These are phyloP conservation scores for Meloidogyne exigua DNA, from an alignment of 1,140 invertebrate genomes.

Conservation along the genomic window DNA sequence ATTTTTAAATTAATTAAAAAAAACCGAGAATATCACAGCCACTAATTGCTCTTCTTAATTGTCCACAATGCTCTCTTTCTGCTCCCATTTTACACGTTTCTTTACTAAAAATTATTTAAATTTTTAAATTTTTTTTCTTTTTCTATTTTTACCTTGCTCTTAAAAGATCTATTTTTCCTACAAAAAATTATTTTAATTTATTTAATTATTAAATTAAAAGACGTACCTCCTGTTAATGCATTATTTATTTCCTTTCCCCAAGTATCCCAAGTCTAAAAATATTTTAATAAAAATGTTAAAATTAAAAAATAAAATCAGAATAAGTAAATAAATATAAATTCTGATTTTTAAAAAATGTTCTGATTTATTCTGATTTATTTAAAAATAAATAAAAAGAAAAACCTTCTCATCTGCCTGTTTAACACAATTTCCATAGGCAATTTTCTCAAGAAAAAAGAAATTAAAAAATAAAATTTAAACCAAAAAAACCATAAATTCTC, in stretches of 20 bases:
- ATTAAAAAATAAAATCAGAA: neutral
- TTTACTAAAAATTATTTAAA: slow-evolving; percentile 51
- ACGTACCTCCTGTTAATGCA: slow-evolving; percentile 46
- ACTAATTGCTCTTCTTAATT: slow-evolving; percentile 52
- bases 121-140: no score
- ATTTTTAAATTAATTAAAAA: no score
- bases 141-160: slow-evolving; percentile 49
- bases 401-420: slow-evolving; percentile 52
- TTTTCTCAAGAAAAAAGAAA: slow-evolving; percentile 29
- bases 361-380: neutral
- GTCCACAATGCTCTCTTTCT: slow-evolving; percentile 59
- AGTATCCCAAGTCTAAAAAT: slow-evolving; percentile 51
- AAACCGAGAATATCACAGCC: slow-evolving; percentile 56
- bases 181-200: neutral
- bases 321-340: neutral
- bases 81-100: slow-evolving; percentile 62
- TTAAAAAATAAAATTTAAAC: neutral
- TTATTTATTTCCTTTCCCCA: slow-evolving; percentile 60
- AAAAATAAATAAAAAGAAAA: neutral
- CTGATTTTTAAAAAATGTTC: neutral
- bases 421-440: slow-evolving; percentile 62
- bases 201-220: neutral
- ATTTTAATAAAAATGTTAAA: neutral
- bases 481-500: slow-evolving; percentile 56
- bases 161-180: slow-evolving; percentile 57